Conservation (phyloP, 2,797 vertebrate genomes). For the Lagorchestes hirsutus region DNA sequence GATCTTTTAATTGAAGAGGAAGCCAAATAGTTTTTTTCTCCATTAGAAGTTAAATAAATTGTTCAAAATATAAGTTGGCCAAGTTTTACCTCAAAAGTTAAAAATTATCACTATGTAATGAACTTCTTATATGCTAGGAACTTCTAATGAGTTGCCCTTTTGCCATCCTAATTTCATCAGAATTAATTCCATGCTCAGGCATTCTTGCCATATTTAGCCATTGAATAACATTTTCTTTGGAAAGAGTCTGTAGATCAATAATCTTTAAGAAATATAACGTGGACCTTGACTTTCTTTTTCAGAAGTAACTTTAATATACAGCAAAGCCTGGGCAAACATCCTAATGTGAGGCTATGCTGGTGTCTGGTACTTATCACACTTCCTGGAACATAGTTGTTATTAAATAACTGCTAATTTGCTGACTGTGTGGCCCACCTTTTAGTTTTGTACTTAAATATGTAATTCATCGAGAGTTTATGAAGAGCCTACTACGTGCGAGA, state of each 20-base stretch:
- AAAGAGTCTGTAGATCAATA: constrained; percentile 2
- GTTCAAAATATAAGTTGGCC: not conserved
- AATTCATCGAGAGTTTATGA: not conserved
- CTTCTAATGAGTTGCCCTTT: not conserved
- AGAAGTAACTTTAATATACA: constrained; percentile 3
- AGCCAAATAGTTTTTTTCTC: constrained; percentile 7
- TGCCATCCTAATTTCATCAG: not conserved
- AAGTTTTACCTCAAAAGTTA: constrained; percentile 48
- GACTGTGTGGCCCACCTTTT: not conserved
- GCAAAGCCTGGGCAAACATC: constrained; percentile 9
- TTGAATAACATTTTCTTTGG: constrained; percentile 26
- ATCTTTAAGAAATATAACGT: constrained; percentile 29
- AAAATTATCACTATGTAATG: constrained; percentile 15
- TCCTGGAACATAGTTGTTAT: not conserved
- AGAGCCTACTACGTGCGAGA: not conserved
- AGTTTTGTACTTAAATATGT: not conserved
- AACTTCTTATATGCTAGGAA: not conserved
- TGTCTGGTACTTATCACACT: not conserved
- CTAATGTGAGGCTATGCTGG: not conserved
- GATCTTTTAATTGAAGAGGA: constrained; percentile 17
- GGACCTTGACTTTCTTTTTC: constrained; percentile 25
- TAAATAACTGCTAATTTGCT: not conserved
- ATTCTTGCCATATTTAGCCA: not conserved
- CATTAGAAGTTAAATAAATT: constrained; percentile 52
- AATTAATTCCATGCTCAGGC: not conserved